phyloP scores from a whole-genome alignment of 2,113 vertebrate genomes.

The Seriola quinqueradiata region DNA sequence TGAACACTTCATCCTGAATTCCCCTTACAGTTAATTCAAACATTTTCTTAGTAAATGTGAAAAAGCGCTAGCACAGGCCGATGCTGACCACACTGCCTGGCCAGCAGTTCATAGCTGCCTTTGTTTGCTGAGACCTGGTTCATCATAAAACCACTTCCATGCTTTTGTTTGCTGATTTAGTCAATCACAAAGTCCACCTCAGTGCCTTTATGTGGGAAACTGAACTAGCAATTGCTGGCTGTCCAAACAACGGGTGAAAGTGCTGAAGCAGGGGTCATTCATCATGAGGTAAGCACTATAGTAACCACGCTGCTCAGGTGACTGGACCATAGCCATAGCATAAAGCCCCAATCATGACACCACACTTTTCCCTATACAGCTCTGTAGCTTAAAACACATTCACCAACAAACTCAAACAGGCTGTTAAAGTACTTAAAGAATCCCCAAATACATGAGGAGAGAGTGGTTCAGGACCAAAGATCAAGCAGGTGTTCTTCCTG shows the following conservation, averaged over 20 bases:
- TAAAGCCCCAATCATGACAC: slow-evolving; percentile 66
- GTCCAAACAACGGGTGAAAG: slow-evolving; percentile 79
- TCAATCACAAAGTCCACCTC: slow-evolving; percentile 73
- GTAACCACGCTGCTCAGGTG: slow-evolving; percentile 66
- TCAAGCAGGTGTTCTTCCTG: slow-evolving; percentile 70
- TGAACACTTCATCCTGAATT: slow-evolving; percentile 23
- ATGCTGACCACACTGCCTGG: slow-evolving; percentile 68
- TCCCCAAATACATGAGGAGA: background rate
- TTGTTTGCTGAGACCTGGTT: slow-evolving; percentile 75
- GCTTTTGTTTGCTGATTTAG: slow-evolving; percentile 82
- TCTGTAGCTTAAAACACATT: slow-evolving; percentile 40
- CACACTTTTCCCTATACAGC: slow-evolving; percentile 52
- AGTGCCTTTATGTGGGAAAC: slow-evolving; percentile 77
- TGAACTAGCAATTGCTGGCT: slow-evolving; percentile 72
- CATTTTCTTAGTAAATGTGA: slow-evolving; percentile 52
- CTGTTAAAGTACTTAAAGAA: slow-evolving; percentile 20
- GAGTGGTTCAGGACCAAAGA: background rate
- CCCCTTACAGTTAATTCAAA: slow-evolving; percentile 16
- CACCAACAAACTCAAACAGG: slow-evolving; percentile 5
- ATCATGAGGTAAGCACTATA: slow-evolving; percentile 79
- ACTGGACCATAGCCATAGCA: slow-evolving; percentile 48
- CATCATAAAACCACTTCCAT: slow-evolving; percentile 77
- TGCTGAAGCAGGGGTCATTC: slow-evolving; percentile 80
- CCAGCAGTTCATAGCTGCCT: slow-evolving; percentile 72
- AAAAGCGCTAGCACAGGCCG: slow-evolving; percentile 48